Evolutionary conservation across 2,888 invertebrate genomes (phyloP).

Genomic region (Chymomyza amoena): DNA sequence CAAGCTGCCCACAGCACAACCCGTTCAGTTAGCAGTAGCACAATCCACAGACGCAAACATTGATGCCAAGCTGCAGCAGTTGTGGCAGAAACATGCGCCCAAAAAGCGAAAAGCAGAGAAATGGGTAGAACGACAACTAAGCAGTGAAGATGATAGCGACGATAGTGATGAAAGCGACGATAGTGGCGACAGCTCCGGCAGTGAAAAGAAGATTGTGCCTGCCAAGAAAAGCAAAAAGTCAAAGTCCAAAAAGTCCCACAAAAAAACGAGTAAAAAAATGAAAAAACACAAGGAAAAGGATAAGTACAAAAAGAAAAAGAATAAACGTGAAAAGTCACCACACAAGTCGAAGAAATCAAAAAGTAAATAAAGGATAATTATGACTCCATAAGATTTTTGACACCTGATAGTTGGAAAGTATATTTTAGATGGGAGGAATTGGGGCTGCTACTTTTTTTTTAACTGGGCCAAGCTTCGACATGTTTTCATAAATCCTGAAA

Average conservation of each 20-base stretch:
- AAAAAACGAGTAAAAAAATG: constrained; percentile 51
- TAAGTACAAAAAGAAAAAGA: constrained; percentile 27
- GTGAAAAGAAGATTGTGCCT: constrained; percentile 18
- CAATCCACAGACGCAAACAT: constrained; percentile 31
- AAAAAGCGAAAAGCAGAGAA: constrained; percentile 42
- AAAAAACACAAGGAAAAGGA: constrained; percentile 40
- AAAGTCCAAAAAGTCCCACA: constrained; percentile 43
- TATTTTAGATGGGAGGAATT: too few relatives aligned
- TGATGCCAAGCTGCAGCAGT: constrained; percentile 50
- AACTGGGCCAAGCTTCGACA: too few relatives aligned
- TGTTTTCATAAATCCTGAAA: too few relatives aligned
- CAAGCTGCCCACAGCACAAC: constrained; percentile 46
- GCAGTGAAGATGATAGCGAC: constrained; percentile 39
- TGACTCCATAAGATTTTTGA: neutral
- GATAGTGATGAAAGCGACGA: constrained; percentile 32
- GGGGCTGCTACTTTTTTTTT: too few relatives aligned
- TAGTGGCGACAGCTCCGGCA: constrained; percentile 24
- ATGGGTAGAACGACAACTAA: constrained; percentile 48
- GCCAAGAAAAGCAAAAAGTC: constrained; percentile 19
- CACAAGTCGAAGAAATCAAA: constrained; percentile 60
- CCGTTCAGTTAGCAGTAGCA: neutral
- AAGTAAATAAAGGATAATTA: constrained; percentile 33
- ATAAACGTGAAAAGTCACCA: constrained; percentile 32
- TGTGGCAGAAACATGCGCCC: constrained; percentile 48
- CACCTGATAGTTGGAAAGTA: neutral